Evolutionary conservation across 2,113 vertebrate species (phyloP), one percentile per base, ranked within the genome.

Genomic region (Paradisaea rubra): DNA sequence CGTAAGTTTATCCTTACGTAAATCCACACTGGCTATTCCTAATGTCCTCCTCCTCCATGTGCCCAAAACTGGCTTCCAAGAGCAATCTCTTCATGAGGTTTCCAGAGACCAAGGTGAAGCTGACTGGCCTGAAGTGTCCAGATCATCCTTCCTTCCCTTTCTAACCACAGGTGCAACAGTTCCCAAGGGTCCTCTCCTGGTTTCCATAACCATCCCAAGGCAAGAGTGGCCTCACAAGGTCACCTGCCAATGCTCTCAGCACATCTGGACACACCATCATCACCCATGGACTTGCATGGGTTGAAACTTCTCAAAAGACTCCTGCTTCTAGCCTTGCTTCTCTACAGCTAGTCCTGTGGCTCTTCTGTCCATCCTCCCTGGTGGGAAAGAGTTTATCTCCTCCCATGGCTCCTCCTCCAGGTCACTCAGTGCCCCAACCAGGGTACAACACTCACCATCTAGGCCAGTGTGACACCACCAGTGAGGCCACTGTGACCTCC

Each of bases 241-340:
- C 76, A 54, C 13, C 28, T 72, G 17, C 37, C 61, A 76, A 57
- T 15, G 10, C 47, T 39, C 22, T 69, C 56, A 45, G 71, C 35
- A 28, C 9, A 33, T 22, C 5, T 39, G 41, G 30, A 68, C 23
- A 41, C 42, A n/a, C 16, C 41, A 47, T 12, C 61, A 28, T 18
- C 45, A 66, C 39, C n/a, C 37, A 35, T 2, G 2, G 12, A 71
- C 42, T 47, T 63, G 8, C 3, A 42, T 0, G 1, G 8, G 18
- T 31, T 66, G 31, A 61, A 56, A 47, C 39, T 79, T 66, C 44
- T 66, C 57, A 10, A 25, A 21, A 39, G 39, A n/a, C 10, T 84
- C 53, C 39, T 7, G 28, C 17, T 42, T 57, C 78, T 35, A 44
- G 39, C 12, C 27, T n/a, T 22, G 37, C 52, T 56, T 60, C 31